A percentile compares a stretch with the other conserved stretches of the same genome.
Evolutionary conservation across 2,797 vertebrate species (phyloP).

Genomic region (Eutrigla gurnardus): DNA sequence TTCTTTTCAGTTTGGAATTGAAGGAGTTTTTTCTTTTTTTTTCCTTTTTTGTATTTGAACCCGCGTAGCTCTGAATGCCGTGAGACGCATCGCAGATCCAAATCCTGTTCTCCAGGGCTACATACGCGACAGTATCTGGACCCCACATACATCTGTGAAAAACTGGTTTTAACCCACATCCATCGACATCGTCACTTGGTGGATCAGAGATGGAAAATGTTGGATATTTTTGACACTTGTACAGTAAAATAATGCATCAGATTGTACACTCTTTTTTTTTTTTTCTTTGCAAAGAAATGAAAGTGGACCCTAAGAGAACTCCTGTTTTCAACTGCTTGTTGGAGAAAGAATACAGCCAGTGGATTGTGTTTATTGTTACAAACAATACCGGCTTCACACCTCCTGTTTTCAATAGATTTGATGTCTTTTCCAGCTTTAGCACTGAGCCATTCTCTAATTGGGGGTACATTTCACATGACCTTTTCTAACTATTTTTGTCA

Average conservation of each 20-base stretch:
- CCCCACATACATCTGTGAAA: slow-evolving; percentile 24
- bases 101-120: slow-evolving; percentile 25
- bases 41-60: slow-evolving; percentile 48
- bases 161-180: neutral
- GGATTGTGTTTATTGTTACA: slow-evolving; percentile 70
- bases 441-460: no score
- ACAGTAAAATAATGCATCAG: slow-evolving; percentile 52
- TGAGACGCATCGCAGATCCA: slow-evolving; percentile 27
- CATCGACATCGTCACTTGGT: slow-evolving; percentile 12
- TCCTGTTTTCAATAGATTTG: slow-evolving; percentile 43
- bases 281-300: slow-evolving; percentile 45
- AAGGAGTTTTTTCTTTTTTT: slow-evolving; percentile 21
- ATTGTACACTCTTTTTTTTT: slow-evolving; percentile 59
- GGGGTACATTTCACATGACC: no score
- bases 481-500: no score
- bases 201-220: slow-evolving; percentile 38
- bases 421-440: slow-evolving; percentile 7
- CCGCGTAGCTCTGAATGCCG: slow-evolving; percentile 47
- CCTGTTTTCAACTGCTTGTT: slow-evolving; percentile 25
- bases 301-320: slow-evolving; percentile 23
- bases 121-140: slow-evolving; percentile 16
- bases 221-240: slow-evolving; percentile 59
- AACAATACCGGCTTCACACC: slow-evolving; percentile 37
- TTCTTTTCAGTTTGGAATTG: slow-evolving; percentile 40
- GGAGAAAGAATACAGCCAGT: slow-evolving; percentile 48